phyloP scores from a whole-genome alignment of 2,888 invertebrate genomes.

The Pristionchus exspectatus region DNA sequence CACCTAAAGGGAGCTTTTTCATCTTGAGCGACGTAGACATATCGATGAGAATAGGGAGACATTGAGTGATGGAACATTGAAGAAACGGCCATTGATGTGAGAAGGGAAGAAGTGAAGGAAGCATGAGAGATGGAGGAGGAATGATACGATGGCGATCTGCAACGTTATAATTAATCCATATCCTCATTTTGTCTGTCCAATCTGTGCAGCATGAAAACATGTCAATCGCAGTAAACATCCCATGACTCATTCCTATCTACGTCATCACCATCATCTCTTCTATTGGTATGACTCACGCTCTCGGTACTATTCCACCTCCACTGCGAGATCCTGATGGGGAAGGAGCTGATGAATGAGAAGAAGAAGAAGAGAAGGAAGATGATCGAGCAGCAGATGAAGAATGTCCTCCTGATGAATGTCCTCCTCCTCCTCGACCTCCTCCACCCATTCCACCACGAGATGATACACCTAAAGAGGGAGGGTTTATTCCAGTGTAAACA shows the following conservation, averaged over 20 bases:
- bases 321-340: not conserved
- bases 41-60: constrained; percentile 50
- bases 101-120: constrained; percentile 28
- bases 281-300: not conserved
- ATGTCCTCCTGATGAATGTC: not conserved
- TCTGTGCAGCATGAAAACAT: too few species aligned
- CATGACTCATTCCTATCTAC: not conserved
- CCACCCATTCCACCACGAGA: constrained; percentile 28
- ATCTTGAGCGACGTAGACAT: constrained; percentile 33
- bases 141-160: constrained; percentile 3
- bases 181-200: not conserved
- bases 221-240: not conserved
- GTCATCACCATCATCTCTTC: not conserved
- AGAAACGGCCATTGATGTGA: constrained; percentile 29
- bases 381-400: not conserved
- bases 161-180: not conserved
- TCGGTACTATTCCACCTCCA: too few species aligned
- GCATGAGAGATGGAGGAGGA: constrained; percentile 1
- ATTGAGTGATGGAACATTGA: constrained; percentile 50
- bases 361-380: not conserved
- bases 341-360: not conserved
- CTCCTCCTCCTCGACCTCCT: constrained; percentile 17
- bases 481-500: not conserved
- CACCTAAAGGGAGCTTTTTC: constrained; percentile 11
- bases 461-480: not conserved